Evolutionary conservation across 1,140 invertebrate genomes (phyloP), one percentile per base, ranked within the genome.

Genomic region (Nylanderia fulva): DNA sequence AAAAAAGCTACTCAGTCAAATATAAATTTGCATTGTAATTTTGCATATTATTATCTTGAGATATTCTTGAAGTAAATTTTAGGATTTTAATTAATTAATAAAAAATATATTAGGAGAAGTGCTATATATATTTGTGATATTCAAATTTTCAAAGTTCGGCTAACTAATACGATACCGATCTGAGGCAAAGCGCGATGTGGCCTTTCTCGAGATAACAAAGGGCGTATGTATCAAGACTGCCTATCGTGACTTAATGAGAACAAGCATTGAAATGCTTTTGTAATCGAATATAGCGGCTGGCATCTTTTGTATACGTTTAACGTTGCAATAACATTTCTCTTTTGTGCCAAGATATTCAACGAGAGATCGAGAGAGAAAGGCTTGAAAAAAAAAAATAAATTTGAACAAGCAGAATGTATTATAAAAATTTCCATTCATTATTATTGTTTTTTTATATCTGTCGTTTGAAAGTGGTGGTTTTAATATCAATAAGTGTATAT

Each of bases 251-350:
- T 82, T 82, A 72, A 82, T 82, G 66, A 79, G 66, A 82, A 52
- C 48, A 66, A 82, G 29, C 77, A 72, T 71, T 82, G 77, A 72
- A 71, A 82, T 72, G 77, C 77, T 82, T 82, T 72, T 82, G 77
- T 82, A 82, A 82, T 58, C 52, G 66, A 66, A 82, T 82, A 82
- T 45, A 58, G 24, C 11, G 18, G 66, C 48, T 72, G 66, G 39
- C 27, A 24, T 82, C 76, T 82, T 82, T 82, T 72, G 66, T 33
- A 72, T 58, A 71, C 66, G 77, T 71, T 56, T 82, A 82, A 82
- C 77, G 36, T 80, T 71, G 52, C 52, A 80, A 71, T 58, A 58
- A 33, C 64, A 45, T 71, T 71, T 27, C 77, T 42, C 27, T 45
- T 58, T n/a, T 42, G 7, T 39, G 24, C 42, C 45, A 7, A 58